Base-by-base conservation (phyloP, 2,888 invertebrate species). In the Pteria penguin region DNA sequence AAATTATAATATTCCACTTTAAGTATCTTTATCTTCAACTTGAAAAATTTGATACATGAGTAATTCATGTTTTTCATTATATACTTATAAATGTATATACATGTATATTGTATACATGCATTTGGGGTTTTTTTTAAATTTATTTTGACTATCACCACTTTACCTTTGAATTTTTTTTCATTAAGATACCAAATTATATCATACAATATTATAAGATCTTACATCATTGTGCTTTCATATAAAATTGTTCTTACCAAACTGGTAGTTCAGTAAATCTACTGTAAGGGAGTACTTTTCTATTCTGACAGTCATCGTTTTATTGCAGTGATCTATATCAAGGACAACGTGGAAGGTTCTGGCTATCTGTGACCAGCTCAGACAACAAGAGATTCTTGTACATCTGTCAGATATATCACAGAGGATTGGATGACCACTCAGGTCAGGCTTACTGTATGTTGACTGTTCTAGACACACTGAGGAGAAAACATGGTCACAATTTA, bases 301-400 rank as follows among this genome's bases (percentile, higher is more conserved):
- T 2, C 79, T 76, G 29, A 82, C 31, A 22, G 27, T 29, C 22
- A 82, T 18, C 18, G 55, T 58, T 4, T 74, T 26, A 29, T 81
- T 54, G 36, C 82, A 82, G 4, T 72, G 45, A 14, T 75, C 33
- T 0, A 82, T 52, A 55, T 76, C 36, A 2, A 82, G 27, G 18
- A 67, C 74, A 8, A 72, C 26, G 26, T 60, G 55, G 36, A 82
- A 70, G 0, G 72, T 54, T 55, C 76, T 72, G 11, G 58, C 71
- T 4, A 82, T 54, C 22, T 67, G 27, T 18, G 63, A 32, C 1
- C 73, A 58, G 5, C 71, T 52, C 22, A 72, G 26, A 71, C 82
- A 82, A 60, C 82, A 82, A 11, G 68, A 57, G 11, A 82, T 26
- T n/a, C 26, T 24, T 1, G 78, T 76, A 26, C 60, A 60, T 4